Percentiles rank a stretch among this genome's conserved stretches.
Conservation (phyloP, 2,113 vertebrate species). For the Podarcis muralis region DNA sequence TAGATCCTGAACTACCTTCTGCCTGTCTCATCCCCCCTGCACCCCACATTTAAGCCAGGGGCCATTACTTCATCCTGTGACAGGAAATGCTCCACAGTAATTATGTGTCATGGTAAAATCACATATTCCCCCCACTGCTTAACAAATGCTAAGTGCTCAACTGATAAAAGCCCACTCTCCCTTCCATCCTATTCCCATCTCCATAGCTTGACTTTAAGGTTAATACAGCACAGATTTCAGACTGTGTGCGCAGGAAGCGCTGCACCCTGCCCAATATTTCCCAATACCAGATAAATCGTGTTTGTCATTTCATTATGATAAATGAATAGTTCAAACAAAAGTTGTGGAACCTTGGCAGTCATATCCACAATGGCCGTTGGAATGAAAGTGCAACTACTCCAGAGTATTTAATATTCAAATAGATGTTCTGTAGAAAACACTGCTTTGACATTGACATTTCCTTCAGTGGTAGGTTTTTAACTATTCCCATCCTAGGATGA, state of each 20-base stretch:
- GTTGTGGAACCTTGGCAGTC: conserved; percentile 6
- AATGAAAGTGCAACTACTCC: background rate
- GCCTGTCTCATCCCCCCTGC: background rate
- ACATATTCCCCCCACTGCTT: background rate
- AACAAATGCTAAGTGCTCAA: background rate
- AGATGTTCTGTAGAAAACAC: background rate
- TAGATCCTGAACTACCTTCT: background rate
- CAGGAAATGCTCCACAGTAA: background rate
- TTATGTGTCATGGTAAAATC: background rate
- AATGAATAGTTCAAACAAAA: background rate
- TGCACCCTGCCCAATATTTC: background rate
- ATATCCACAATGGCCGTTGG: background rate
- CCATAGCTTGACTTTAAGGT: background rate
- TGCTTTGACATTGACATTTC: background rate
- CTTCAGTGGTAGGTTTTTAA: background rate
- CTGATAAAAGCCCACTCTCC: background rate
- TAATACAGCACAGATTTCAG: background rate
- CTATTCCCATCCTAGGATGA: background rate
- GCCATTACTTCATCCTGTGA: background rate
- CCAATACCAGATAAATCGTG: background rate
- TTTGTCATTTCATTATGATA: conserved; percentile 1
- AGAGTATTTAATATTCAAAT: background rate
- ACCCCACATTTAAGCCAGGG: background rate
- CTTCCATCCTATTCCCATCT: background rate
- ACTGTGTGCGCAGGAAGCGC: background rate